Evolutionary conservation across 30 jellyfish, hydroid and myxozoan genomes (phyloP), one percentile per base, ranked within the genome.

Genomic region (Chrysaora quinquecirrha): DNA sequence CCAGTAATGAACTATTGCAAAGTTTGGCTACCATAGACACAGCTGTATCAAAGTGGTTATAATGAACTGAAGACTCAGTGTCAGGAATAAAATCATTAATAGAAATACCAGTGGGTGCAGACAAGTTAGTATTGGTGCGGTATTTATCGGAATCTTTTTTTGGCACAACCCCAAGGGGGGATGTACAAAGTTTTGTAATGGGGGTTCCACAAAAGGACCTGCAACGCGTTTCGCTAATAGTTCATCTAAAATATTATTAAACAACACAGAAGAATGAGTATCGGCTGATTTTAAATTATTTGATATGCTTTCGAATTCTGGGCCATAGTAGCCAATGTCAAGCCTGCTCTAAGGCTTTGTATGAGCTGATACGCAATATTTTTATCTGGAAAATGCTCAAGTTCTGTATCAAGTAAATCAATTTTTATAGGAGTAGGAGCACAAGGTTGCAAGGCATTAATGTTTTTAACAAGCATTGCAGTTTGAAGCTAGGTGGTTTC

Each of bases 161-260:
- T n/a, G 93, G 96, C 18, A 87, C 74, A 3, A 87, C 89, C 4
- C 96, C 96, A 69, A 87, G 35, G 1, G 96, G 61, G 60, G 78
- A 81, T 0, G 85, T 79, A 19, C 79, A 34, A 81, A 19, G 28
- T 78, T 68, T 10, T 66, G 30, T 32, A 66, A 43, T 22, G 96
- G 96, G 1, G 88, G 88, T 11, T 18, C 34, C 3, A 38, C 16
- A 56, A 54, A 78, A 31, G 96, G 96, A 29, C 96, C 96, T 24
- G 74, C 83, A 66, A 87, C 49, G 18, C 96, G 78, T 7, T 93
- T 89, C 29, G 62, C 64, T 33, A 52, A 30, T 1, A 87, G 58
- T 63, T 85, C 95, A 33, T 30, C 84, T 16, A 46, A 9, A 32
- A 85, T 33, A 66, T 85, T 75, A 23, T 64, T 71, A 34, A 64